Percentiles rank a stretch among this genome's conserved stretches.
These are phyloP conservation scores for Homalodisca vitripennis DNA, from an alignment of 1,140 invertebrate genomes.

Conservation along the genomic window DNA sequence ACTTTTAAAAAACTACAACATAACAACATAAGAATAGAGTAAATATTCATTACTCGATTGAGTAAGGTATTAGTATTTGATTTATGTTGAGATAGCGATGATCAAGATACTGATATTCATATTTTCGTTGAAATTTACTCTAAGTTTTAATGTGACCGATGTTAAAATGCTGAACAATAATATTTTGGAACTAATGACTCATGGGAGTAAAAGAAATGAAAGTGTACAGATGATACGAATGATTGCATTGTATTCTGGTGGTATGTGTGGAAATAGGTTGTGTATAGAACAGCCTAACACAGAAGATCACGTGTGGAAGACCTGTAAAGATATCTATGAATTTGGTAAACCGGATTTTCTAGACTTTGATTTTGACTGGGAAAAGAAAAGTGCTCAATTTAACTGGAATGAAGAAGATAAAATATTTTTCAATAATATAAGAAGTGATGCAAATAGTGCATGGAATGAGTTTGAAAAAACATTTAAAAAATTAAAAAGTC, in stretches of 20 bases:
- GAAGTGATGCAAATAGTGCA: neutral
- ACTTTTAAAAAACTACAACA: no score
- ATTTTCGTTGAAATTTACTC: neutral
- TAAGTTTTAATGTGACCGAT: neutral
- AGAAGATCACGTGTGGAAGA: neutral
- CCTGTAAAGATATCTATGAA: neutral
- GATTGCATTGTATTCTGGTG: neutral
- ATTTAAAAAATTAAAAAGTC: neutral
- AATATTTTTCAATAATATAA: constrained; percentile 7
- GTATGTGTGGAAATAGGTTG: neutral
- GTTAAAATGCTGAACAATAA: neutral
- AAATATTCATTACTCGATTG: no score
- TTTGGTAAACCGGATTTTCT: constrained; percentile 1
- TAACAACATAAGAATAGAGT: no score
- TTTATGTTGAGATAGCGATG: neutral
- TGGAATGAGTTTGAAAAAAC: neutral
- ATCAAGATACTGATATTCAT: neutral
- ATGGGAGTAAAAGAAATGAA: neutral
- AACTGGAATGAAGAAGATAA: neutral
- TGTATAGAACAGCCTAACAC: neutral
- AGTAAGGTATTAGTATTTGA: no score
- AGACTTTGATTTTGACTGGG: neutral
- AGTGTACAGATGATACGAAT: neutral
- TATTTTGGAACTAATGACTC: neutral
- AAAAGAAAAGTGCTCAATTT: neutral